Conservation (phyloP, 2,797 vertebrate genomes). For the Pogonophryne albipinna region DNA sequence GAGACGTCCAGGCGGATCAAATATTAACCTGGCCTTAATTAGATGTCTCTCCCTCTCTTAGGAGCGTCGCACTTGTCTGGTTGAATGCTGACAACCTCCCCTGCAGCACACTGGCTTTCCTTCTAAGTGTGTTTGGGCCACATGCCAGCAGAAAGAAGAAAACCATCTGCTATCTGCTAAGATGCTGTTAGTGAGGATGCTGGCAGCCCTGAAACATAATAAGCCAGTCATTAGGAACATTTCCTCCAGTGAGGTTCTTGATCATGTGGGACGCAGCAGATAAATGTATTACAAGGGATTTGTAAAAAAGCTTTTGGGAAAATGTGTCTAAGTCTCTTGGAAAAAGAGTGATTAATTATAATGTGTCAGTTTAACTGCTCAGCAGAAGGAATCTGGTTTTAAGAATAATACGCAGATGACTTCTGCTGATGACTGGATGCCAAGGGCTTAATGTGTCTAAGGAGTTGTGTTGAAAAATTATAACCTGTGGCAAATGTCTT, state of each 20-base stretch:
- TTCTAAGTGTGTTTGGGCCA: conserved; percentile 54
- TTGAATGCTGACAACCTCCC: conserved; percentile 58
- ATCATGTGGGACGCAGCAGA: conserved; percentile 22
- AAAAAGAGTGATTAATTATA: conserved; percentile 14
- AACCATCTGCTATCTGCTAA: conserved; percentile 71
- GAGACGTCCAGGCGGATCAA: background rate
- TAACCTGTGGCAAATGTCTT: conserved; percentile 26
- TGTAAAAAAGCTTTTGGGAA: conserved; percentile 28
- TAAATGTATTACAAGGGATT: conserved; percentile 27
- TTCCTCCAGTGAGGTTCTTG: conserved; percentile 35
- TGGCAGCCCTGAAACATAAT: conserved; percentile 48
- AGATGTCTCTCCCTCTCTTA: conserved; percentile 9
- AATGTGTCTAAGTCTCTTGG: conserved; percentile 11
- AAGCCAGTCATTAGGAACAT: conserved; percentile 55
- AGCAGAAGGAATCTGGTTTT: conserved; percentile 29
- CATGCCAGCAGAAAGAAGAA: conserved; percentile 59
- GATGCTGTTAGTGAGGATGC: conserved; percentile 46
- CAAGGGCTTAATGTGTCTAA: conserved; percentile 22
- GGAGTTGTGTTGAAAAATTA: conserved; percentile 28
- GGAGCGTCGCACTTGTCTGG: conserved; percentile 47
- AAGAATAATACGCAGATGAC: conserved; percentile 36
- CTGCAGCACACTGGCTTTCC: conserved; percentile 39
- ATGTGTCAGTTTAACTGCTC: conserved; percentile 18
- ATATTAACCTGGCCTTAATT: conserved; percentile 11
- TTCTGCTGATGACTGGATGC: conserved; percentile 21